These are phyloP conservation scores for Nymphalis io DNA, from an alignment of 1,140 invertebrate genomes.

Conservation along the genomic window DNA sequence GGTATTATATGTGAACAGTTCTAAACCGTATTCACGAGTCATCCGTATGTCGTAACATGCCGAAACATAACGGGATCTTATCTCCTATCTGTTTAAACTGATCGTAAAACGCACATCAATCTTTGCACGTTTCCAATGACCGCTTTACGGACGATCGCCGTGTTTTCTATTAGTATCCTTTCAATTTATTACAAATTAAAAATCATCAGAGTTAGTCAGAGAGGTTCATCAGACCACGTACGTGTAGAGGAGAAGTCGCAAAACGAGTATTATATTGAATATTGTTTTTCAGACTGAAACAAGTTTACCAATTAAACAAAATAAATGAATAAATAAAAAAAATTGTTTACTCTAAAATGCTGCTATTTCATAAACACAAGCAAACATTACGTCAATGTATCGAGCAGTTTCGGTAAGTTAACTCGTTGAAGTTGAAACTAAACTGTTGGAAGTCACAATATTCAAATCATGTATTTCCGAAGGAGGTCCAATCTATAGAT, in stretches of 20 bases:
- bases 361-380: too few species aligned
- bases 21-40: neutral
- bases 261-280: neutral
- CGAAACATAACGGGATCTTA: constrained; percentile 2
- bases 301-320: too few species aligned
- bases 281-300: neutral
- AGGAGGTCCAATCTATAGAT: neutral
- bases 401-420: neutral
- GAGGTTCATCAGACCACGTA: too few species aligned
- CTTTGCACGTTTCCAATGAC: neutral
- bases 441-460: neutral
- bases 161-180: neutral
- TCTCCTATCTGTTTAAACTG: neutral
- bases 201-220: too few species aligned
- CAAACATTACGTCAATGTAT: too few species aligned
- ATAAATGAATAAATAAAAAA: too few species aligned
- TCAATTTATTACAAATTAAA: neutral
- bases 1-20: neutral
- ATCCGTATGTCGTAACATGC: neutral
- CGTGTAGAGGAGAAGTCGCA: too few species aligned
- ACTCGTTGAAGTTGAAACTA: neutral
- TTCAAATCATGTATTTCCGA: constrained; percentile 1
- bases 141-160: neutral
- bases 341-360: too few species aligned
- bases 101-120: constrained; percentile 5